phyloP scores from a whole-genome alignment of 53 echinoderm and acorn worm species.

The Glandiceps talaboti region DNA sequence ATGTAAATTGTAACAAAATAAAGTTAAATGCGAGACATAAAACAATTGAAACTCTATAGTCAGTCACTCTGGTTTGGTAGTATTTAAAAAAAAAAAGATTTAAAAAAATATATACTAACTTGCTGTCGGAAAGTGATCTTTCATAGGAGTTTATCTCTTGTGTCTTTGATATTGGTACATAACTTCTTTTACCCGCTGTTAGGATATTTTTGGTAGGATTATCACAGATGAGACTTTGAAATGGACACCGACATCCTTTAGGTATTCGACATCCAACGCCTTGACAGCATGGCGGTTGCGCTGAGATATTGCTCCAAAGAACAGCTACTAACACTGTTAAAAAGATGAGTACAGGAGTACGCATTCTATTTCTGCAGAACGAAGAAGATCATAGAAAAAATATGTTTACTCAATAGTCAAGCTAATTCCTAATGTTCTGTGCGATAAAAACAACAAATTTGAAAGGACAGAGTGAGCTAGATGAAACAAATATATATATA shows the following conservation, averaged over 20 bases:
- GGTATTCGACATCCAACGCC: neutral
- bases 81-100: too few species aligned
- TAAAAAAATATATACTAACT: too few species aligned
- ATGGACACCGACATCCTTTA: neutral
- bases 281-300: neutral
- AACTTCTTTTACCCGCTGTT: neutral
- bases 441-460: too few species aligned
- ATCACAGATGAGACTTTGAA: neutral
- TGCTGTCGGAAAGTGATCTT: neutral
- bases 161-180: neutral
- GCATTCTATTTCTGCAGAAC: neutral
- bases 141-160: neutral
- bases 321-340: neutral
- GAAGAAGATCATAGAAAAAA: neutral
- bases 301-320: neutral
- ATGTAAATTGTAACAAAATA: too few species aligned
- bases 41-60: too few species aligned
- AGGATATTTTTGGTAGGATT: neutral
- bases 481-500: too few species aligned
- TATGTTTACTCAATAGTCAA: too few species aligned
- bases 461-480: too few species aligned
- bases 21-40: too few species aligned
- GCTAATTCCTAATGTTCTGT: too few species aligned
- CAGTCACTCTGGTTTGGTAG: too few species aligned
- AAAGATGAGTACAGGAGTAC: neutral